Base-by-base conservation (phyloP, 2,113 vertebrate species). In the Toxostoma redivivum region DNA sequence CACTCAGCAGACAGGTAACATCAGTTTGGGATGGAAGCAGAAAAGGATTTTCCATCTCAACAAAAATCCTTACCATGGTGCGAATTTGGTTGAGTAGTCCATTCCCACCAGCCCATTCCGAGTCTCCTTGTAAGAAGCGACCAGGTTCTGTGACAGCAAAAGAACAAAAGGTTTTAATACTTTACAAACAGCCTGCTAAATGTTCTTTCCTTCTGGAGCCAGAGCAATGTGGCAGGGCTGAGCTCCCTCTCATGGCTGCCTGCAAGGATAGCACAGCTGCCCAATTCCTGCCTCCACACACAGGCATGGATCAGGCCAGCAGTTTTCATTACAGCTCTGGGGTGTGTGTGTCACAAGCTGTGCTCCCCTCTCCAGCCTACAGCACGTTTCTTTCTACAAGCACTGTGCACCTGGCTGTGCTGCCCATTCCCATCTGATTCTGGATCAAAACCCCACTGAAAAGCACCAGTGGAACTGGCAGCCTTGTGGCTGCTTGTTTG, bases 1-100 rank as follows among this genome's bases (percentile, higher is more conserved):
- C 57, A 23, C 66, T 51, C 47, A 89, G 64, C 64, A 81, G 35
- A 35, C 19, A 56, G 24, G 8, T 58, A 67, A 60, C 21, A 54
- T 11, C 47, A 23, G 4, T 23, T 45, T 76, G 45, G 37, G 78
- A 45, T 25, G 17, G 8, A 15, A 79, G n/a, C 10, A 80, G 65
- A 76, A 12, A 84, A 50, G 28, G 16, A 54, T 23, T 69, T 64
- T 53, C 25, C 54, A 62, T 30, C 44, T 77, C 40, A 91, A 74
- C 21, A 91, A 37, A 73, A 87, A 24, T 24, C 61, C 47, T 97
- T 95, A 98, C 98, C 98, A 98, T 4, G 98, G 98, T 44, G 98
- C 96, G 71, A 98, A 98, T 87, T 98, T 99, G 23, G 98, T 98
- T 11, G 98, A 99, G 88, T 98, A 98, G 94, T 98, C 98, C 42